Evolutionary conservation across 2,888 invertebrate species (phyloP), one percentile per base, ranked within the genome.

Genomic region (Caenorhabditis sp.): DNA sequence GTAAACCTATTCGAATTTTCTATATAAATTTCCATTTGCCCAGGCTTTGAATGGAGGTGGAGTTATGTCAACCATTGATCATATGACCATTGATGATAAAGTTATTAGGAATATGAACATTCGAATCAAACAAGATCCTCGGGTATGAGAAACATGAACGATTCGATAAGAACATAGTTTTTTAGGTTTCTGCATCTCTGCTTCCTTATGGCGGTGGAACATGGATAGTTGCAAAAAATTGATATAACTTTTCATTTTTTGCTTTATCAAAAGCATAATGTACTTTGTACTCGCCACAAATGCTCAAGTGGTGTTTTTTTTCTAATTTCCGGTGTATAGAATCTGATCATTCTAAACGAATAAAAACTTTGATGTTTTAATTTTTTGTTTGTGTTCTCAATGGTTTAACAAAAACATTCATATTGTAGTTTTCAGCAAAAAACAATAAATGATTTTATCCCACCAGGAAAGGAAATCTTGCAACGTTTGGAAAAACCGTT

Each of bases 161-260:
- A 2, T 22, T 24, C 9, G 13, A 0, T 40, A 53, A 24, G 1
- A 3, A 20, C 32, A 13, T 35, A n/a, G 11, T 51, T 15, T 62
- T 77, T 69, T 62, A 84, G 84, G 83, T 85, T 8, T 74, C 80
- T 11, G 86, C 86, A 40, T 82, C 86, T n/a, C 72, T 86, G 11
- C 74, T 86, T 13, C 84, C 86, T 5, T 82, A 78, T 62, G 79
- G 84, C 22, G 87, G 87, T 20, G 88, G 88, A 20, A 87, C 87
- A 5, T 88, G 88, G 88, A 70, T 88, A 9, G 74, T 85, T n/a
- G 68, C 83, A 2, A 88, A 88, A 64, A 77, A 77, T 44, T 82
- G 32, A 68, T 40, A 4, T 32, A 32, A 32, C 32, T 32, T 32
- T 9, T 32, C 32, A 32, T 32, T 32, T 32, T 32, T 32, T 9